Percentiles rank a stretch among this genome's conserved stretches.
These are phyloP conservation scores for Gasterosteus nipponicus DNA, from an alignment of 2,113 vertebrate species.

Conservation along the genomic window DNA sequence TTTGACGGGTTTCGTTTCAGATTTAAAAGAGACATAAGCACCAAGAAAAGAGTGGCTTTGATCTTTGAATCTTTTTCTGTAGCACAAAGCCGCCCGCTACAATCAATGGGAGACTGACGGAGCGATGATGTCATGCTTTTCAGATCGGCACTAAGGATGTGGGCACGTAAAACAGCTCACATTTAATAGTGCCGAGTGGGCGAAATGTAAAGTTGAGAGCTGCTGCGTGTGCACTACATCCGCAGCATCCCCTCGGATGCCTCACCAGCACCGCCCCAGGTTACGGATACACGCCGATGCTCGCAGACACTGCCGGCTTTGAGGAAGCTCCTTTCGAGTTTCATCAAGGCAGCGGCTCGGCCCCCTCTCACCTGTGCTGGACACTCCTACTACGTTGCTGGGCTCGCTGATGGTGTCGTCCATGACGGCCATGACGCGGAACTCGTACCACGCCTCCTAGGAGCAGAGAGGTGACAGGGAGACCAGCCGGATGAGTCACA, in stretches of 20 bases:
- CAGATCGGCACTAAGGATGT: slow-evolving; percentile 40
- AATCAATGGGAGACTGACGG: slow-evolving; percentile 24
- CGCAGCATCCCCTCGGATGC: slow-evolving; percentile 4
- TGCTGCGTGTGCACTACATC: slow-evolving; percentile 69
- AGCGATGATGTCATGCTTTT: slow-evolving; percentile 70
- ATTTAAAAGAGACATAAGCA: slow-evolving; percentile 26
- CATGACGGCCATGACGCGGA: slow-evolving; percentile 96
- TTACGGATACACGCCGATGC: slow-evolving; percentile 33
- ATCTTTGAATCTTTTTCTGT: slow-evolving; percentile 7
- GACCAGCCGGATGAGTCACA: neutral
- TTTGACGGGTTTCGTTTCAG: slow-evolving; percentile 46
- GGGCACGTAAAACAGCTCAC: slow-evolving; percentile 49
- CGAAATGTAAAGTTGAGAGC: slow-evolving; percentile 60
- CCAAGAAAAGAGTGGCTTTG: slow-evolving; percentile 10
- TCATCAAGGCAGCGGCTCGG: neutral
- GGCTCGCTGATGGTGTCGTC: slow-evolving; percentile 95
- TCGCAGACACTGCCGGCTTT: slow-evolving; percentile 30
- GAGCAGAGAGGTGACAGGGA: neutral
- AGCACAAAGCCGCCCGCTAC: slow-evolving; percentile 12
- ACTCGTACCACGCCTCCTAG: slow-evolving; percentile 98
- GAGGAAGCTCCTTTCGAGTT: slow-evolving; percentile 7
- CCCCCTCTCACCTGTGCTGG: slow-evolving; percentile 89
- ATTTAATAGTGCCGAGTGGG: slow-evolving; percentile 57
- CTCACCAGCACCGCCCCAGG: slow-evolving; percentile 25
- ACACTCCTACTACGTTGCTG: slow-evolving; percentile 95